Conservation (phyloP, 1,140 invertebrate genomes). For the Drosophila pallidifrons region DNA sequence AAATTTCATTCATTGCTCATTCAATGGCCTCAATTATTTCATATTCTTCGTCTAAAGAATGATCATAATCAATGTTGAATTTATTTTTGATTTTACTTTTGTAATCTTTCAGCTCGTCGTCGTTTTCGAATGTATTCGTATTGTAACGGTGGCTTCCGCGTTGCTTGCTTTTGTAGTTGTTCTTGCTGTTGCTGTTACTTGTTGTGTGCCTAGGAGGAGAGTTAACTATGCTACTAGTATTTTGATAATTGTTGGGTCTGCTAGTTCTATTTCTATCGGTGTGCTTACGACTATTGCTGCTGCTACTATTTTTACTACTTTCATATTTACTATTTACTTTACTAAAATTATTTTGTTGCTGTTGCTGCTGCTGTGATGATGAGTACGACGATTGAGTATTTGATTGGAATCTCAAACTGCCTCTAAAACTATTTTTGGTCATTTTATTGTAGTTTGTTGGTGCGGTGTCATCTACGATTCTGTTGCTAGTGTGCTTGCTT, state of each 20-base stretch:
- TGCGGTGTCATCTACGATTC: conserved; percentile 66
- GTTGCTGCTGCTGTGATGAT: conserved; percentile 73
- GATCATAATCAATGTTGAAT: conserved; percentile 85
- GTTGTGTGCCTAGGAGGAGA: conserved; percentile 53
- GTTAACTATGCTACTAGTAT: conserved; percentile 48
- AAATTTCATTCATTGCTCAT: conserved; percentile 43
- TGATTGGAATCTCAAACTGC: conserved; percentile 73
- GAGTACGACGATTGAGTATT: conserved; percentile 75
- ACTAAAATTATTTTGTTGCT: conserved; percentile 67
- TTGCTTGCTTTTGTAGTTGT: conserved; percentile 50
- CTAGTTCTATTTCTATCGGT: conserved; percentile 59
- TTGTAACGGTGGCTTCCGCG: conserved; percentile 56
- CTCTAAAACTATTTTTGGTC: conserved; percentile 85
- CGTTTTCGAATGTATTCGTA: conserved; percentile 74
- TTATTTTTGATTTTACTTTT: conserved; percentile 85
- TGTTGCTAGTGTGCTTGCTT: conserved; percentile 51
- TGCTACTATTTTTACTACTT: conserved; percentile 61
- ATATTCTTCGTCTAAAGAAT: conserved; percentile 85
- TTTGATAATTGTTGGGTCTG: conserved; percentile 31
- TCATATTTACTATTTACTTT: conserved; percentile 72
- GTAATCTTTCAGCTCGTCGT: conserved; percentile 79
- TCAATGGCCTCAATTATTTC: conserved; percentile 85
- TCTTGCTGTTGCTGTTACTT: conserved; percentile 47
- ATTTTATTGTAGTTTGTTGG: conserved; percentile 73
- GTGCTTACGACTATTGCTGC: conserved; percentile 57